These are phyloP conservation scores for Dermatemys mawii DNA, from an alignment of 2,113 vertebrate genomes.

Conservation along the genomic window DNA sequence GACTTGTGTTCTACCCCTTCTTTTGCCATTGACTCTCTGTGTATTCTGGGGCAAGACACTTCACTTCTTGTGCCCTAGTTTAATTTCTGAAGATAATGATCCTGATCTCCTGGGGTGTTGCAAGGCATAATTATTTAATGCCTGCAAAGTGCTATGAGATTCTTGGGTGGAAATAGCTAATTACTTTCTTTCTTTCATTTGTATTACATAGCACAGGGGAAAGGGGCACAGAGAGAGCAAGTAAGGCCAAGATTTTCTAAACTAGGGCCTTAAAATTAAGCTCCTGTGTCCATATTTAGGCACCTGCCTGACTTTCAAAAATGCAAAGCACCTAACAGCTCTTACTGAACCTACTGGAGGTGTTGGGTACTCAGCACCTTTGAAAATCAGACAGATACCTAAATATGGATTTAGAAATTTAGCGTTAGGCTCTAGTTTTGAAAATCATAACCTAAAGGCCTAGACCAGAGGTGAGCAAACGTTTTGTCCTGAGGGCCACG, in stretches of 20 bases:
- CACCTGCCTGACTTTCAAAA: constrained; percentile 33
- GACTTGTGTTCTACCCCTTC: background rate
- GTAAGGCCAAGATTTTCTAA: constrained; percentile 39
- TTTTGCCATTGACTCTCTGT: constrained; percentile 34
- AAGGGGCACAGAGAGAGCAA: constrained; percentile 18
- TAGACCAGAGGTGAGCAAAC: no score
- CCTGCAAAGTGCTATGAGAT: constrained; percentile 29
- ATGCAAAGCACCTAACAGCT: background rate
- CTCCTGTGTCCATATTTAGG: constrained; percentile 20
- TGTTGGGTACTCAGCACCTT: background rate
- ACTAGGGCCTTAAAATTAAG: background rate
- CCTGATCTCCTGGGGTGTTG: background rate
- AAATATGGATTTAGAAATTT: constrained; percentile 17
- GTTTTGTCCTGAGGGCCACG: no score
- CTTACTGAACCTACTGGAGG: background rate
- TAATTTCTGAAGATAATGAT: background rate
- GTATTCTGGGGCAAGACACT: background rate
- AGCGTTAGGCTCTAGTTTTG: constrained; percentile 37
- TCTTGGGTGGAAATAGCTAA: constrained; percentile 42
- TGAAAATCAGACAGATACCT: background rate
- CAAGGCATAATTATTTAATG: background rate
- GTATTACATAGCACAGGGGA: constrained; percentile 47
- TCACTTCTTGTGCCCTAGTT: constrained; percentile 14
- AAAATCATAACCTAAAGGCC: background rate
- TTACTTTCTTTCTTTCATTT: constrained; percentile 4